Conservation (phyloP, 1,140 invertebrate genomes). For the Drosophila jambulina region DNA sequence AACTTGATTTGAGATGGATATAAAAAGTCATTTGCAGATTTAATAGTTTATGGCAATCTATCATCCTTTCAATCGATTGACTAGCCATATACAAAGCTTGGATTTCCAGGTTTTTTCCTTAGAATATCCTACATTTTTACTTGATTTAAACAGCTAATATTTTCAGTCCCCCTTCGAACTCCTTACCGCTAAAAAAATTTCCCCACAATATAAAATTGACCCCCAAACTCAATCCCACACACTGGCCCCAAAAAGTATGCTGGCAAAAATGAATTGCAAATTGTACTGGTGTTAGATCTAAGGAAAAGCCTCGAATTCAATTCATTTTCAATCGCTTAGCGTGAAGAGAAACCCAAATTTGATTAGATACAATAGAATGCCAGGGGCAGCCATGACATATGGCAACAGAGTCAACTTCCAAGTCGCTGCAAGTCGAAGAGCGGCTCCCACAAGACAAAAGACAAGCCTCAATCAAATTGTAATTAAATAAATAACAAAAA, state of each 20-base stretch:
- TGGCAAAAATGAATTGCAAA: slow-evolving; percentile 22
- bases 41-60: background rate
- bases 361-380: slow-evolving; percentile 63
- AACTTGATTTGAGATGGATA: background rate
- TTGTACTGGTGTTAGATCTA: slow-evolving; percentile 45
- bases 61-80: background rate
- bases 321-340: slow-evolving; percentile 47
- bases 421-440: slow-evolving; percentile 24
- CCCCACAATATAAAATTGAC: background rate
- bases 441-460: slow-evolving; percentile 40
- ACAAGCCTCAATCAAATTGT: slow-evolving; percentile 70
- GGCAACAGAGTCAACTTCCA: slow-evolving; percentile 21
- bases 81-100: background rate
- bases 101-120: background rate
- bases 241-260: slow-evolving; percentile 55
- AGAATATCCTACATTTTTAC: background rate
- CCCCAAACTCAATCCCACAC: background rate
- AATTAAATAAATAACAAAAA: slow-evolving; percentile 73
- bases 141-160: too few species aligned
- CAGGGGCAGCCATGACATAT: slow-evolving; percentile 49
- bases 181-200: background rate
- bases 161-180: background rate
- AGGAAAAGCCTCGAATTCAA: slow-evolving; percentile 53
- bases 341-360: slow-evolving; percentile 51
- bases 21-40: background rate